A percentile compares a stretch with the other conserved stretches of the same genome.
Evolutionary conservation across 2,888 invertebrate genomes (phyloP).

Genomic region (Alloscopus bannaensis): DNA sequence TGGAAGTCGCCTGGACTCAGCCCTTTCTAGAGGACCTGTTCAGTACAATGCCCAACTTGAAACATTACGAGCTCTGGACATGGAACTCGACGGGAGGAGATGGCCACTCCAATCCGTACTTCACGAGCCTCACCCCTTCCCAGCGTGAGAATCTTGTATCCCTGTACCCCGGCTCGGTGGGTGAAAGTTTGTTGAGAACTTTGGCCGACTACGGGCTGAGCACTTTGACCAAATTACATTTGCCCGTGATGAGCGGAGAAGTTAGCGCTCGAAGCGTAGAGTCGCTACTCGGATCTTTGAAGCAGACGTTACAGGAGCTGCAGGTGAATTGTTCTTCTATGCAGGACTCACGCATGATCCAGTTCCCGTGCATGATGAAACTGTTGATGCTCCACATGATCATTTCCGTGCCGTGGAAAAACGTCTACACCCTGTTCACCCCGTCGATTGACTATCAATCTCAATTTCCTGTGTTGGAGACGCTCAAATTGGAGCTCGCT

Average conservation of each 20-base stretch:
- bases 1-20: slow-evolving; percentile 61
- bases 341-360: slow-evolving; percentile 61
- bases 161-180: slow-evolving; percentile 64
- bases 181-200: slow-evolving; percentile 47
- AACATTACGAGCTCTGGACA: slow-evolving; percentile 67
- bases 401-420: slow-evolving; percentile 68
- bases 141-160: slow-evolving; percentile 46
- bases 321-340: slow-evolving; percentile 66
- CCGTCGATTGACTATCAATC: slow-evolving; percentile 57
- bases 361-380: slow-evolving; percentile 60
- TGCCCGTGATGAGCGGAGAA: slow-evolving; percentile 64
- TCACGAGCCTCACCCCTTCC: slow-evolving; percentile 39
- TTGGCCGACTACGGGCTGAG: slow-evolving; percentile 61
- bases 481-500: slow-evolving; percentile 68
- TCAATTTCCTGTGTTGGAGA: slow-evolving; percentile 58
- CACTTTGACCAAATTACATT: slow-evolving; percentile 59
- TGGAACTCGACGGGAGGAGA: slow-evolving; percentile 68
- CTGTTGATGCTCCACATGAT: slow-evolving; percentile 60
- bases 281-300: slow-evolving; percentile 47
- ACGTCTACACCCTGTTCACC: slow-evolving; percentile 58
- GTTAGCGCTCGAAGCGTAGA: slow-evolving; percentile 65
- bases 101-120: slow-evolving; percentile 64
- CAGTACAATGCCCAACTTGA: slow-evolving; percentile 60
- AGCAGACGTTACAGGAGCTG: slow-evolving; percentile 57
- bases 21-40: slow-evolving; percentile 61